phyloP scores from a whole-genome alignment of 1,140 invertebrate genomes.

The Megalopta genalis region DNA sequence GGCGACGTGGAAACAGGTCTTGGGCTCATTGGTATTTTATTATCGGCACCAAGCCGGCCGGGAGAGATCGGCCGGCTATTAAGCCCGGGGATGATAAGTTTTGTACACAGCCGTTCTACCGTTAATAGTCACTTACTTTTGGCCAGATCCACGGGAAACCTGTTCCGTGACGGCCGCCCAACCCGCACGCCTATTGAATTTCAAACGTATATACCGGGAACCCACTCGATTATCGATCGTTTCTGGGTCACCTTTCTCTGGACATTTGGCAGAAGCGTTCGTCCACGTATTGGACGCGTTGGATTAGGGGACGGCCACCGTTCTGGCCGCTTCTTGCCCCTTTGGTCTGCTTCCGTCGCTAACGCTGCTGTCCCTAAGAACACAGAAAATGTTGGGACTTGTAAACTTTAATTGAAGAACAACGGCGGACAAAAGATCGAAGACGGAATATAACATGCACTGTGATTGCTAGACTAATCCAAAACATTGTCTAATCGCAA shows the following conservation, averaged over 20 bases:
- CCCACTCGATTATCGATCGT: slow-evolving; percentile 38
- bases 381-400: too few species aligned
- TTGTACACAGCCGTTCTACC: slow-evolving; percentile 56
- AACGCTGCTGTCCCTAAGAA: too few species aligned
- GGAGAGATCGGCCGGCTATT: slow-evolving; percentile 45
- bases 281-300: background rate
- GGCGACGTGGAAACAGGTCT: slow-evolving; percentile 43
- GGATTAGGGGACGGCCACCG: background rate
- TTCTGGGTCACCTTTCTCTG: slow-evolving; percentile 21
- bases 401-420: too few species aligned
- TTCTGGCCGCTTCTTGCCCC: background rate
- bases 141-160: slow-evolving; percentile 60
- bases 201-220: slow-evolving; percentile 25
- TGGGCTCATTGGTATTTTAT: slow-evolving; percentile 62
- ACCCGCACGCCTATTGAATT: slow-evolving; percentile 31
- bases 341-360: background rate
- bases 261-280: background rate
- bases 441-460: too few species aligned
- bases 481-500: too few species aligned
- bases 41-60: slow-evolving; percentile 53
- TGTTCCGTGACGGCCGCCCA: slow-evolving; percentile 42
- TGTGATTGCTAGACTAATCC: too few species aligned
- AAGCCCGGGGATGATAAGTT: slow-evolving; percentile 64
- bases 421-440: too few species aligned
- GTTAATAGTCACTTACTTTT: slow-evolving; percentile 67